Evolutionary conservation across 2,888 invertebrate species (phyloP).

Genomic region (Megastigmus dorsalis): DNA sequence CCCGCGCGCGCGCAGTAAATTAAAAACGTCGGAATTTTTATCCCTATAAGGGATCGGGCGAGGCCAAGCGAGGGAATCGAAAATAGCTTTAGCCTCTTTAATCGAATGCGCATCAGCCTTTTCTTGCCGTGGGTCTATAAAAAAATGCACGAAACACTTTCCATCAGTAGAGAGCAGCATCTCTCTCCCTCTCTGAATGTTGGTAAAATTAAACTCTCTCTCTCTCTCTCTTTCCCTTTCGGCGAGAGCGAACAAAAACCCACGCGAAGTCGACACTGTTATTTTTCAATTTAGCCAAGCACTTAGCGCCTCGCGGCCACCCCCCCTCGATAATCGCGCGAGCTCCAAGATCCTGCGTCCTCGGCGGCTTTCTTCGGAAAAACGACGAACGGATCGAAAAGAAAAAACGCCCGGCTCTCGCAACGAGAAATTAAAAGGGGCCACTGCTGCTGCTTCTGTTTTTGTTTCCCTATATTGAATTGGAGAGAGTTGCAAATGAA

Average conservation of each 20-base stretch:
- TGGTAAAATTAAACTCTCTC: conserved; percentile 39
- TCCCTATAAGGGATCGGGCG: no score
- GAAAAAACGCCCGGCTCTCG: conserved; percentile 3
- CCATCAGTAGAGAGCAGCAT: no score
- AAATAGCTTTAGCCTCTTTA: conserved; percentile 12
- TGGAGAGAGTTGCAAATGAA: no score
- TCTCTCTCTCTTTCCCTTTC: no score
- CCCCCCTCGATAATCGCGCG: conserved; percentile 32
- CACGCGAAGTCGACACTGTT: conserved; percentile 34
- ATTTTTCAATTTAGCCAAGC: conserved; percentile 54
- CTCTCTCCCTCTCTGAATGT: neutral
- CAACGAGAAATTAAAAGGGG: conserved; percentile 27
- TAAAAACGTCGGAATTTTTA: no score
- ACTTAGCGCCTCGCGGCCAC: conserved; percentile 45
- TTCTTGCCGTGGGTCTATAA: neutral
- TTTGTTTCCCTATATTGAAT: no score
- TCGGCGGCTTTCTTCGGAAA: conserved; percentile 2
- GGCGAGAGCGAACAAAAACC: conserved; percentile 37
- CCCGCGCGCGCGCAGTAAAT: no score
- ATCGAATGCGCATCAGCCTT: conserved; percentile 22
- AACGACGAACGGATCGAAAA: conserved; percentile 12
- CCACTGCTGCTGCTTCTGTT: no score
- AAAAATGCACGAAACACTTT: conserved; percentile 25
- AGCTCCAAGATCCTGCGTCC: conserved; percentile 18
- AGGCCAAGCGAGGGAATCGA: no score